Conservation (phyloP, 2,888 invertebrate genomes). For the Anticlea derivata region DNA sequence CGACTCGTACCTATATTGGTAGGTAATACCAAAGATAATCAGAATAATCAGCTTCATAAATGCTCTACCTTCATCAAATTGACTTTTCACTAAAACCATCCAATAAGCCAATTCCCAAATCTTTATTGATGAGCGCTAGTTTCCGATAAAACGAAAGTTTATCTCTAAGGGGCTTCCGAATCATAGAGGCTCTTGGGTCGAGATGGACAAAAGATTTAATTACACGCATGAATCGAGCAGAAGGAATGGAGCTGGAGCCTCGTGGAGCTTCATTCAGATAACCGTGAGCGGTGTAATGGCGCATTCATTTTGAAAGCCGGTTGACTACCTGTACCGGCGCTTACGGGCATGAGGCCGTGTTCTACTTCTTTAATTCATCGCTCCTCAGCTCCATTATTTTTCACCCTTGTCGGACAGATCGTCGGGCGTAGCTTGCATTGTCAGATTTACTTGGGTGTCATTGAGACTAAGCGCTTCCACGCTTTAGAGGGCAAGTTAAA, state of each 20-base stretch:
- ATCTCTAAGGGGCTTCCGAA: conserved; percentile 60
- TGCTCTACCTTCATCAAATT: conserved; percentile 6
- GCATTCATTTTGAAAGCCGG: background rate
- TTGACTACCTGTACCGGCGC: background rate
- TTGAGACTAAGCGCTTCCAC: no score
- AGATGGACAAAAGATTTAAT: conserved; percentile 80
- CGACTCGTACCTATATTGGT: no score
- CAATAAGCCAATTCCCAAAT: conserved; percentile 56
- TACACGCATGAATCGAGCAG: conserved; percentile 81
- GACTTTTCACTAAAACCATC: conserved; percentile 36
- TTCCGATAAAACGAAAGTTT: conserved; percentile 46
- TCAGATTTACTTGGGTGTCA: no score
- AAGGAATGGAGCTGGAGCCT: conserved; percentile 39
- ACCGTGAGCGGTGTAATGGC: conserved; percentile 40
- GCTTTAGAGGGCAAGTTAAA: no score
- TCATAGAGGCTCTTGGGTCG: conserved; percentile 53
- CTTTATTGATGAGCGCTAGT: conserved; percentile 62
- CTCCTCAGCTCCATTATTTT: no score
- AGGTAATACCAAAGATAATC: no score
- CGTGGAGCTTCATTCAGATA: conserved; percentile 55
- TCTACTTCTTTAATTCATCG: no score
- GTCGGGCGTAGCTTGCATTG: no score
- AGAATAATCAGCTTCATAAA: conserved; percentile 1
- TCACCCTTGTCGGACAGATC: no score
- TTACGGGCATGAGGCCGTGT: no score